phyloP scores from a whole-genome alignment of 2,113 vertebrate genomes.

The Ardeotis arabs region DNA sequence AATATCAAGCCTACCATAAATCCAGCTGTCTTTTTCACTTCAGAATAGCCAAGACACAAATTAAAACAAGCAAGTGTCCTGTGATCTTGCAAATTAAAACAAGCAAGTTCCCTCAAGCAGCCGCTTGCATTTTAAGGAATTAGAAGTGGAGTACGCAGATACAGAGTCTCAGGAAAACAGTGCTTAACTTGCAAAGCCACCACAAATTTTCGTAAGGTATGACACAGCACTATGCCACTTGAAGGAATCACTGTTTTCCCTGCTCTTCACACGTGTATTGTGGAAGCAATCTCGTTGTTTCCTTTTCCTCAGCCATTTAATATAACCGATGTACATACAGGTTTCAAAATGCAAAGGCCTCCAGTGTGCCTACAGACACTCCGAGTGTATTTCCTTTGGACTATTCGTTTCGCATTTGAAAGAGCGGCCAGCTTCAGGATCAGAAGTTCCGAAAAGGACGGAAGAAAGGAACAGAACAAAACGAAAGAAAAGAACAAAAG shows the following conservation, averaged over 20 bases:
- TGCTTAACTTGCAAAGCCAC: neutral
- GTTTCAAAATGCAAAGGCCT: neutral
- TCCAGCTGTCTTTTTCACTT: neutral
- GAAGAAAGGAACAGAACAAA: neutral
- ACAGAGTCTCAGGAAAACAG: neutral
- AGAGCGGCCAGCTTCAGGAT: neutral
- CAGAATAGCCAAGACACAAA: neutral
- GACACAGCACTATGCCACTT: neutral
- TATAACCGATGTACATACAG: accelerated
- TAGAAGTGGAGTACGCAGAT: accelerated
- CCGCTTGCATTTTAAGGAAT: neutral
- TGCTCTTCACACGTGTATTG: accelerated
- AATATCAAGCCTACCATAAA: neutral
- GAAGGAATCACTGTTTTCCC: neutral
- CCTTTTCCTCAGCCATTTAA: neutral
- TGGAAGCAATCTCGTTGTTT: accelerated
- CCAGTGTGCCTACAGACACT: neutral
- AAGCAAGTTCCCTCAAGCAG: neutral
- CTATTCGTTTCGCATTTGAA: neutral
- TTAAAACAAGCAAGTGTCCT: too few species aligned
- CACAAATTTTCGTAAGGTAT: accelerated
- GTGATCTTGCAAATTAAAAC: neutral
- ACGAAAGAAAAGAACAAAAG: too few species aligned
- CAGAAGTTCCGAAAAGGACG: accelerated
- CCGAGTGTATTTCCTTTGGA: too few species aligned